Conservation (phyloP, 2,888 invertebrate genomes). For the Boloria selene region DNA sequence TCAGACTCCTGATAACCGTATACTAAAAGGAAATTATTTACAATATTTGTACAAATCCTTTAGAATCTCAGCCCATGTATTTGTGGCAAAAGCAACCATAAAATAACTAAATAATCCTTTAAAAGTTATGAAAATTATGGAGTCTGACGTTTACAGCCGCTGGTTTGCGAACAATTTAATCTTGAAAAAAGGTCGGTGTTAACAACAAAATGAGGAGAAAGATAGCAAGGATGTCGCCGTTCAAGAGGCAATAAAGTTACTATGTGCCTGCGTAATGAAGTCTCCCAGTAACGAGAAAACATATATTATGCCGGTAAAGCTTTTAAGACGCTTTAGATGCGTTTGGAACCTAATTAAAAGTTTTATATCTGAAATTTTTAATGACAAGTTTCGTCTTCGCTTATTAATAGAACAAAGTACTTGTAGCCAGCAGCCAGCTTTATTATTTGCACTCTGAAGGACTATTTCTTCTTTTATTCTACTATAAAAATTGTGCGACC, state of each 20-base stretch:
- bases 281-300: constrained; percentile 26
- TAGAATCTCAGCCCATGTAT: neutral
- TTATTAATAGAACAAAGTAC: no score
- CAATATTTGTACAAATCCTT: neutral
- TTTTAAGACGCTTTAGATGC: constrained; percentile 8
- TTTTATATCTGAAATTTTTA: neutral
- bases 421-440: no score
- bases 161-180: constrained; percentile 31
- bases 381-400: no score
- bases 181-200: constrained; percentile 24
- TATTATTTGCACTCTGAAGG: no score
- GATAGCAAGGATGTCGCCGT: constrained; percentile 23
- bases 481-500: no score
- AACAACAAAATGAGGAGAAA: constrained; percentile 28
- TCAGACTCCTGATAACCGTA: no score
- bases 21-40: no score
- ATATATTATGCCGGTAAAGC: constrained; percentile 24
- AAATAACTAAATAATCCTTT: neutral
- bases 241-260: constrained; percentile 30
- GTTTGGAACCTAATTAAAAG: neutral
- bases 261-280: constrained; percentile 30
- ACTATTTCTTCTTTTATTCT: no score
- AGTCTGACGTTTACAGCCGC: constrained; percentile 23
- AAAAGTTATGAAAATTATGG: constrained; percentile 18
- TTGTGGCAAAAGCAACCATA: neutral